Percentiles rank a stretch among this genome's conserved stretches.
phyloP scores from a whole-genome alignment of 2,888 invertebrate species.

The Eristalis arbustorum region DNA sequence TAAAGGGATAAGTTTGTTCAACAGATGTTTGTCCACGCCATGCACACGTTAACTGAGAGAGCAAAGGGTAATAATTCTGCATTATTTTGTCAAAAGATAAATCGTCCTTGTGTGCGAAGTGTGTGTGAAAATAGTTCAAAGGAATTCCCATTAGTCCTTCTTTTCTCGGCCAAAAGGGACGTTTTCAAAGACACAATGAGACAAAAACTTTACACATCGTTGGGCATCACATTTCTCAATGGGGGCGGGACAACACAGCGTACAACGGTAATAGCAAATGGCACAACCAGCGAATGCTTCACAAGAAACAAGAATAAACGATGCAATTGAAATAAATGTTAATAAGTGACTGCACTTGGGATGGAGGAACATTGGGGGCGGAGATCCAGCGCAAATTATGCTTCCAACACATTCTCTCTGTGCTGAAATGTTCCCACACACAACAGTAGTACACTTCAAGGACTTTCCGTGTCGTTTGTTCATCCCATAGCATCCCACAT shows the following conservation, averaged over 20 bases:
- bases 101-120: conserved; percentile 48
- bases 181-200: conserved; percentile 39
- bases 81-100: conserved; percentile 60
- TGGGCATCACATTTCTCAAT: conserved; percentile 52
- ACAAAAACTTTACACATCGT: conserved; percentile 66
- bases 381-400: conserved; percentile 21
- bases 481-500: not conserved
- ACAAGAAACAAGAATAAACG: conserved; percentile 55
- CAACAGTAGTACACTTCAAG: not conserved
- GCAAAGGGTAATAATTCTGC: conserved; percentile 46
- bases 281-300: conserved; percentile 10
- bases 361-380: not conserved
- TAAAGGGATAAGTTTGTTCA: conserved; percentile 26
- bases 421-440: not conserved
- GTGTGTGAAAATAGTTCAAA: conserved; percentile 44
- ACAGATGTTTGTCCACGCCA: conserved; percentile 37
- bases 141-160: conserved; percentile 67
- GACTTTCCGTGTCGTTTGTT: not conserved
- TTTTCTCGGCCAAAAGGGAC: conserved; percentile 46
- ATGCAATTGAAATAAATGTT: conserved; percentile 71
- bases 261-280: conserved; percentile 46
- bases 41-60: conserved; percentile 3
- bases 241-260: not conserved
- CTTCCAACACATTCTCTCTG: conserved; percentile 26
- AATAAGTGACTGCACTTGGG: conserved; percentile 62